Base-by-base conservation (phyloP, 2,113 vertebrate species). In the Lanius ludovicianus region DNA sequence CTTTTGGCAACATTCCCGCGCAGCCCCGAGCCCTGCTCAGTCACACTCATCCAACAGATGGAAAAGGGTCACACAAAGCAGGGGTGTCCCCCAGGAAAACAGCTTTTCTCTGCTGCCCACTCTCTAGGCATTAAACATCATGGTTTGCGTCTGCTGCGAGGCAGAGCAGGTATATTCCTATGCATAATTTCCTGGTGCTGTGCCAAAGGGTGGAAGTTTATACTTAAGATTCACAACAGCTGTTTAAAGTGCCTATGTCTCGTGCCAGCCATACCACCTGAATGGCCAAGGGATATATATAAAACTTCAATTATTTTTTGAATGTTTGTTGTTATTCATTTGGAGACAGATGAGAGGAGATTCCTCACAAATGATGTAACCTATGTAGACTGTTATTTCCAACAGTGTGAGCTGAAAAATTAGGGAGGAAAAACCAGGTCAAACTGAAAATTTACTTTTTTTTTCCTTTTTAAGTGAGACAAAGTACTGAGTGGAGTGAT, bases 241-340 rank as follows among this genome's bases (percentile, higher is more conserved):
- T 97, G 95, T 96, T 97, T 93, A 39, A 96, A 95, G 89, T 87
- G 91, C 95, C 57, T 70, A 1, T 37, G 93, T 91, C 95, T 89
- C 35, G 42, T 97, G 94, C 95, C 96, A 97, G 96, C 96, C 81
- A 42, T 96, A 97, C 95, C 95, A 97, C 95, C 95, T 96, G 95
- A 96, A 97, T 96, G 95, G 93, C 96, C 95, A 96, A 95, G 84
- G 96, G 96, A 96, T 96, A 97, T 96, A 95, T 96, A 95, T 96
- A 96, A 97, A 97, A 95, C 96, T 96, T 97, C 91, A 97, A 97
- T 97, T 95, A 96, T 96, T 94, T 95, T 95, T 92, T 96, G 91
- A 85, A 93, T 91, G 84, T 97, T 96, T 95, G 95, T 96, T 96
- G 91, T 97, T 97, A 95, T 75, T 96, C 89, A 53, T 97, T 97